phyloP scores from a whole-genome alignment of 2,113 vertebrate genomes.

The Leucopternis melanops region DNA sequence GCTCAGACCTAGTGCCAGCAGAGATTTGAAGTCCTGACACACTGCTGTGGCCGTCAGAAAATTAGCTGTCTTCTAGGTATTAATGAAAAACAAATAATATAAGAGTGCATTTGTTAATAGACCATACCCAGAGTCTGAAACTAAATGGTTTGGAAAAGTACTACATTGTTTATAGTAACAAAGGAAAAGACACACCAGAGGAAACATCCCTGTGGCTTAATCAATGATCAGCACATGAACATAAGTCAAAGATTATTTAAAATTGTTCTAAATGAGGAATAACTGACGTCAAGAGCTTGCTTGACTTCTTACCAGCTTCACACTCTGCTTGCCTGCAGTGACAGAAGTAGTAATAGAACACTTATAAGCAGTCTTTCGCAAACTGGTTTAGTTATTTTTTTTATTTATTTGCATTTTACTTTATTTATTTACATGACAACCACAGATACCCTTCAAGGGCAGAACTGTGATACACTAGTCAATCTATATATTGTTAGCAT shows the following conservation, averaged over 20 bases:
- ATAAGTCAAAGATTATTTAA: conserved; percentile 64
- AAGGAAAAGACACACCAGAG: conserved; percentile 49
- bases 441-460: background rate
- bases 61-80: conserved; percentile 13
- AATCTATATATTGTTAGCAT: background rate
- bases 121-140: conserved; percentile 5
- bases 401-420: background rate
- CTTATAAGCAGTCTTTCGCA: background rate
- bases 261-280: conserved; percentile 71
- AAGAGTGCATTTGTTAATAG: conserved; percentile 25
- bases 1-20: too few relatives aligned
- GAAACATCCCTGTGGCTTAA: conserved; percentile 72
- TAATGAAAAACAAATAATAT: conserved; percentile 25
- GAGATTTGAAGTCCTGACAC: too few relatives aligned
- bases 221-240: conserved; percentile 65
- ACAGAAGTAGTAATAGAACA: conserved; percentile 47
- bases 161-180: conserved; percentile 65
- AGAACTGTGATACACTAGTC: background rate
- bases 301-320: conserved; percentile 69
- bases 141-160: conserved; percentile 32
- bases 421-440: conserved; percentile 38
- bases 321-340: conserved; percentile 61
- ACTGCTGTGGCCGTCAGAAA: too few relatives aligned
- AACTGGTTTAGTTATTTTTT: background rate
- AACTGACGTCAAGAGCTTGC: conserved; percentile 69